These are phyloP conservation scores for Drosophila littoralis DNA, from an alignment of 1,140 invertebrate genomes.

Conservation along the genomic window DNA sequence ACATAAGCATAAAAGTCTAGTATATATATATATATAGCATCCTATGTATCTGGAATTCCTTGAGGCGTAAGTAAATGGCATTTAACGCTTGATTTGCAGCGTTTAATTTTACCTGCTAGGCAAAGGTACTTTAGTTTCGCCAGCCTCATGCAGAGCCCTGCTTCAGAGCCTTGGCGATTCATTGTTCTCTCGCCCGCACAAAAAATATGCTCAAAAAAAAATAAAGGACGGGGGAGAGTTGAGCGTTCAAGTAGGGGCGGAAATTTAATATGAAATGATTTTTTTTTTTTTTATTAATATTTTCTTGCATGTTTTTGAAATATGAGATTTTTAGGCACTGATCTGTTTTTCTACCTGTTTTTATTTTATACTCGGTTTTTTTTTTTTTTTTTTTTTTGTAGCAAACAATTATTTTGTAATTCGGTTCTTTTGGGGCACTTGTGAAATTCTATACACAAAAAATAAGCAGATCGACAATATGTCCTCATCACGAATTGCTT, in stretches of 20 bases:
- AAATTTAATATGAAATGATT: conserved; percentile 75
- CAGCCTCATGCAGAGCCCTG: conserved; percentile 12
- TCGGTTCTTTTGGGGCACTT: conserved; percentile 34
- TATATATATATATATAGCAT: not conserved
- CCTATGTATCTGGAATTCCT: conserved; percentile 38
- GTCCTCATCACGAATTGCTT: conserved; percentile 61
- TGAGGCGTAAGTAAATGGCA: conserved; percentile 76
- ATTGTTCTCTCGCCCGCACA: conserved; percentile 70
- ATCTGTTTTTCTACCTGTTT: conserved; percentile 65
- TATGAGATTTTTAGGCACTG: conserved; percentile 72
- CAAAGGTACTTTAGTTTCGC: conserved; percentile 42
- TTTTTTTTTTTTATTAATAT: conserved; percentile 12
- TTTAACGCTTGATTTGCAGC: conserved; percentile 78
- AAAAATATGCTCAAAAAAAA: conserved; percentile 21
- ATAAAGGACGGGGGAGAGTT: not conserved
- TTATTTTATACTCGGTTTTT: conserved; percentile 18
- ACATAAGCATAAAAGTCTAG: no score
- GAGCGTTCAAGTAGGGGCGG: conserved; percentile 59
- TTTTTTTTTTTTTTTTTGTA: not conserved
- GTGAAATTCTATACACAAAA: conserved; percentile 56
- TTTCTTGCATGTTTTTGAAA: conserved; percentile 59
- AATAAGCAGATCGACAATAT: conserved; percentile 4
- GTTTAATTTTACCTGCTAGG: conserved; percentile 72
- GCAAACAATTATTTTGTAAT: conserved; percentile 46
- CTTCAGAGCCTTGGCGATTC: conserved; percentile 50